Conservation (phyloP, 2,797 vertebrate genomes). For the Alcedo atthis region DNA sequence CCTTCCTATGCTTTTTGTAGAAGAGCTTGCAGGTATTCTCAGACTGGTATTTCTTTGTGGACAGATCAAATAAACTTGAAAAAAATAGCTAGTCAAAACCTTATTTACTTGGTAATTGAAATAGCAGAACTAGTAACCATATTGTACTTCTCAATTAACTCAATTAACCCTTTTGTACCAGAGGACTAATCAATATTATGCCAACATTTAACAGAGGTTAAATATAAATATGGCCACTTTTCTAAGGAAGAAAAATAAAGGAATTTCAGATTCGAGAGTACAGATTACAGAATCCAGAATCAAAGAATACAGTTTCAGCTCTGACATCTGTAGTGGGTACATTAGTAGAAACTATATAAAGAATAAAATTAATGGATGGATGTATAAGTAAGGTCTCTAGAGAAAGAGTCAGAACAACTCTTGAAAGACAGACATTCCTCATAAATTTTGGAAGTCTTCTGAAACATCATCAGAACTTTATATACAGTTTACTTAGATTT, state of each 20-base stretch:
- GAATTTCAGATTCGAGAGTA: not conserved
- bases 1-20: not conserved
- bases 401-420: not conserved
- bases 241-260: not conserved
- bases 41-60: not conserved
- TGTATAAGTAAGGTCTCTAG: not conserved
- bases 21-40: not conserved
- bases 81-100: not conserved
- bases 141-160: not conserved
- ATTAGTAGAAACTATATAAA: not conserved
- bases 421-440: not conserved
- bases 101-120: not conserved
- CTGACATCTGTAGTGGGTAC: not conserved
- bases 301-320: not conserved
- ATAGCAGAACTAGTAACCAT: not conserved
- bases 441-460: not conserved
- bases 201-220: not conserved
- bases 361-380: not conserved
- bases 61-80: not conserved
- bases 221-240: too few species aligned
- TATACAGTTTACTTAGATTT: not conserved
- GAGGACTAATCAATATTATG: not conserved
- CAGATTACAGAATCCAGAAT: not conserved
- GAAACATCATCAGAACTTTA: not conserved
- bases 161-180: not conserved